These are phyloP conservation scores for Rostratula benghalensis DNA, from an alignment of 2,113 vertebrate species.

Conservation along the genomic window DNA sequence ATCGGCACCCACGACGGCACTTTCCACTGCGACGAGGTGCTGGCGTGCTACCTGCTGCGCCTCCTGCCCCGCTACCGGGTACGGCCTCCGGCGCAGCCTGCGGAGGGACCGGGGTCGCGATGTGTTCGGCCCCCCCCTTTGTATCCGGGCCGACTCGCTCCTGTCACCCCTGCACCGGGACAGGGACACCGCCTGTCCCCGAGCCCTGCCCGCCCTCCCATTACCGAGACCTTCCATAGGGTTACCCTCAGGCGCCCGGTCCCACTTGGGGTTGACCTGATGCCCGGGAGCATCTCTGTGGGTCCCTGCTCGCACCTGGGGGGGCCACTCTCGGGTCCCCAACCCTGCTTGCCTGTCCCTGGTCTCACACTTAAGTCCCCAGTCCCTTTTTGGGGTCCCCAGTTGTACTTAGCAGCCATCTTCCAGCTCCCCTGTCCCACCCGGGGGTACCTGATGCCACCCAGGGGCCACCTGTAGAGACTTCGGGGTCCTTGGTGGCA, in stretches of 20 bases:
- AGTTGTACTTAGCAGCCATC: fast-evolving
- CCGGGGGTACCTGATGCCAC: background rate
- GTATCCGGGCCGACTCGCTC: no score
- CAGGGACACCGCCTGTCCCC: background rate
- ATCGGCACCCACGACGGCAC: slow-evolving; percentile 94
- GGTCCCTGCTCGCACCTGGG: no score
- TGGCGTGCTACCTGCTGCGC: slow-evolving; percentile 89
- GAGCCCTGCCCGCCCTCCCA: background rate
- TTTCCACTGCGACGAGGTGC: slow-evolving; percentile 93
- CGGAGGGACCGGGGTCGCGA: background rate
- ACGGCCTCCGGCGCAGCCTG: background rate
- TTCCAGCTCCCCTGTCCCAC: fast-evolving
- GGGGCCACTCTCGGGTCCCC: background rate
- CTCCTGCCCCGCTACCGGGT: slow-evolving; percentile 89
- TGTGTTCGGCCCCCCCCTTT: background rate
- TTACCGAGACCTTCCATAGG: background rate
- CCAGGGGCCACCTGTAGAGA: no score
- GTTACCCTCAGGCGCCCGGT: fast-evolving
- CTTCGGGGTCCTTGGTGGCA: no score
- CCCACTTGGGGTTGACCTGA: no score
- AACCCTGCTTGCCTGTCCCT: fast-evolving
- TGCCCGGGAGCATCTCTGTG: no score
- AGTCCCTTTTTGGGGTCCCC: no score
- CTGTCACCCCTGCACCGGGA: background rate
- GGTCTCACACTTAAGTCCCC: background rate